These are phyloP conservation scores for Dromococcyx pavoninus DNA, from an alignment of 2,797 vertebrate species.

Conservation along the genomic window DNA sequence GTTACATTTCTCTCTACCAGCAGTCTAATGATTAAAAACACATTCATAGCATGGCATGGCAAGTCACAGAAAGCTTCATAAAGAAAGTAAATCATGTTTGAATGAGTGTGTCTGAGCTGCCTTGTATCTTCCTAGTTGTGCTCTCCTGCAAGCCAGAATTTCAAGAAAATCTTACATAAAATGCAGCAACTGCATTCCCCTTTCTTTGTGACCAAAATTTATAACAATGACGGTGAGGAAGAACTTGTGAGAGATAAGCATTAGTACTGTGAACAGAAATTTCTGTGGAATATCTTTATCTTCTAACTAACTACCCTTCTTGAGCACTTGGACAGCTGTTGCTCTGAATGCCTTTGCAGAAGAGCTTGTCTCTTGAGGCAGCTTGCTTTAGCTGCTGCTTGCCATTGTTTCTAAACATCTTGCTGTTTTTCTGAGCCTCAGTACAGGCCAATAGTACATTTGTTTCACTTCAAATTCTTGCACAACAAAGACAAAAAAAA, in stretches of 20 bases:
- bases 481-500: constrained; percentile 5
- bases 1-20: background rate
- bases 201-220: background rate
- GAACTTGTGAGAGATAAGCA: background rate
- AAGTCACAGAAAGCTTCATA: background rate
- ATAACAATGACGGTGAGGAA: background rate
- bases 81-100: background rate
- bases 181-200: background rate
- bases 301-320: constrained; percentile 4
- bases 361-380: background rate
- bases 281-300: background rate
- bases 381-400: background rate
- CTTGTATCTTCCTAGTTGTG: background rate
- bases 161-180: background rate
- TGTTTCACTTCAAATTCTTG: background rate
- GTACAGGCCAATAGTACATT: constrained; percentile 2
- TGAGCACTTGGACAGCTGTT: background rate
- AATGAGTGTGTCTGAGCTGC: background rate
- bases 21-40: background rate
- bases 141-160: background rate
- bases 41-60: background rate
- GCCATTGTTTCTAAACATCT: constrained; percentile 20
- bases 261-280: background rate
- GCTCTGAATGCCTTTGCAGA: background rate
- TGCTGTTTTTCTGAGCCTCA: constrained; percentile 13